A percentile compares a stretch with the other conserved stretches of the same genome.
Conservation (phyloP, 2,888 invertebrate genomes). For the Calameuta idolon region DNA sequence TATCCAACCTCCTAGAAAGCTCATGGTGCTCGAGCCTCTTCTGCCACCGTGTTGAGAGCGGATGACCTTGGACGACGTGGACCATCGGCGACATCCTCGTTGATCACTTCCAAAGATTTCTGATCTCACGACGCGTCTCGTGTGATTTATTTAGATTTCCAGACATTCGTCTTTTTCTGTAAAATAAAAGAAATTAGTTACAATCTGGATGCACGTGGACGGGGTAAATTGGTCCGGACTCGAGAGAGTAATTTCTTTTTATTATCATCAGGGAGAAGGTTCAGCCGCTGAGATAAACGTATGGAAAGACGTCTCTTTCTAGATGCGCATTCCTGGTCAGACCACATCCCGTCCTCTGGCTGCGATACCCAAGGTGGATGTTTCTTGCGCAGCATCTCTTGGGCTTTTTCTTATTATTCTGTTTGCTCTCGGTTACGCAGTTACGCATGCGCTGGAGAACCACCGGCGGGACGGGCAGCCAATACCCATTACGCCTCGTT, state of each 20-base stretch:
- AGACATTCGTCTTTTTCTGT: neutral
- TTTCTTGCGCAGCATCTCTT: slow-evolving; percentile 32
- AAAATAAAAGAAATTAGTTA: neutral
- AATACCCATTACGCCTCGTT: slow-evolving; percentile 39
- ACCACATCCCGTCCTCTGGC: slow-evolving; percentile 41
- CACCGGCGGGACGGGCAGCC: slow-evolving; percentile 27
- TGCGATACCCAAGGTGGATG: slow-evolving; percentile 21
- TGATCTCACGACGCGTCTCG: neutral
- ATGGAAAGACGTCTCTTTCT: slow-evolving; percentile 17
- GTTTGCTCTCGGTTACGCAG: slow-evolving; percentile 45
- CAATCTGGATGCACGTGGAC: neutral
- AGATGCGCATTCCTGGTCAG: slow-evolving; percentile 44
- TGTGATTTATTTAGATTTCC: neutral
- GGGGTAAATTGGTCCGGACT: neutral
- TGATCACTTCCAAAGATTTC: neutral
- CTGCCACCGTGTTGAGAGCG: slow-evolving; percentile 40
- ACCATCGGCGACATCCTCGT: slow-evolving; percentile 14
- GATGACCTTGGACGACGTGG: slow-evolving; percentile 43
- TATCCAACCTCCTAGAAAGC: slow-evolving; percentile 41
- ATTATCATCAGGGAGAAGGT: neutral
- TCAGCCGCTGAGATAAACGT: neutral
- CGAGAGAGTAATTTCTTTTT: neutral
- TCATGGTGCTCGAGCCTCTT: slow-evolving; percentile 22
- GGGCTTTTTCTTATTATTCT: slow-evolving; percentile 35
- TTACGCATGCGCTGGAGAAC: slow-evolving; percentile 39